These are phyloP conservation scores for Ruditapes philippinarum DNA, from an alignment of 1,140 invertebrate genomes.

Conservation along the genomic window DNA sequence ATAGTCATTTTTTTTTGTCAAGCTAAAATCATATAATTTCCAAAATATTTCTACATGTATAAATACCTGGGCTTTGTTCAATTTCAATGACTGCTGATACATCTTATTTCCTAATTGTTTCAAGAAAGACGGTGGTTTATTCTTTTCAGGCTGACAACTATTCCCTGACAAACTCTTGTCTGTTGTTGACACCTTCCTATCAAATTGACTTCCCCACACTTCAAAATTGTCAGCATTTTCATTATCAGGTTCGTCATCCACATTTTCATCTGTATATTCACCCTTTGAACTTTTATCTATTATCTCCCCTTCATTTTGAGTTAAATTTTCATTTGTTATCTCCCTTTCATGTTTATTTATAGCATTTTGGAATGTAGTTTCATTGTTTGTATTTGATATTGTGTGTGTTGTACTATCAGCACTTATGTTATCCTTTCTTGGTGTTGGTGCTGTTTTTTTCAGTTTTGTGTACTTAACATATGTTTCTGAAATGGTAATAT, in stretches of 20 bases:
- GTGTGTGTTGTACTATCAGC: not conserved
- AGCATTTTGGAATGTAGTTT: not conserved
- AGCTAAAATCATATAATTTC: too few species aligned
- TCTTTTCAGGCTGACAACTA: not conserved
- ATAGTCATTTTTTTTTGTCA: too few species aligned
- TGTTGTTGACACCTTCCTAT: conserved; percentile 57
- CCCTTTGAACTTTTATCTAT: not conserved
- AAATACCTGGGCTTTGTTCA: conserved; percentile 30
- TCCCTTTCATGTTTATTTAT: not conserved
- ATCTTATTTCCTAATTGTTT: conserved; percentile 69
- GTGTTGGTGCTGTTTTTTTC: not conserved
- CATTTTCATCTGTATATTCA: not conserved
- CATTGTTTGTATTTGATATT: not conserved
- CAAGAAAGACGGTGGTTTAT: conserved; percentile 39
- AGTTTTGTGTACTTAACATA: conserved; percentile 30
- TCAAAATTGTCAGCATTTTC: not conserved
- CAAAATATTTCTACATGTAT: not conserved
- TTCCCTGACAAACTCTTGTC: not conserved
- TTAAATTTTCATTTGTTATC: not conserved
- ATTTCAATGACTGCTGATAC: conserved; percentile 68
- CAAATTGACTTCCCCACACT: conserved; percentile 72
- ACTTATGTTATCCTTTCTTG: not conserved
- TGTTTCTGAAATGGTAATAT: conserved; percentile 1
- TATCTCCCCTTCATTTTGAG: not conserved
- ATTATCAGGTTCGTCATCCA: not conserved